A percentile compares a stretch with the other conserved stretches of the same genome.
Conservation (phyloP, 2,888 invertebrate species). For the Hylaea fasciaria region DNA sequence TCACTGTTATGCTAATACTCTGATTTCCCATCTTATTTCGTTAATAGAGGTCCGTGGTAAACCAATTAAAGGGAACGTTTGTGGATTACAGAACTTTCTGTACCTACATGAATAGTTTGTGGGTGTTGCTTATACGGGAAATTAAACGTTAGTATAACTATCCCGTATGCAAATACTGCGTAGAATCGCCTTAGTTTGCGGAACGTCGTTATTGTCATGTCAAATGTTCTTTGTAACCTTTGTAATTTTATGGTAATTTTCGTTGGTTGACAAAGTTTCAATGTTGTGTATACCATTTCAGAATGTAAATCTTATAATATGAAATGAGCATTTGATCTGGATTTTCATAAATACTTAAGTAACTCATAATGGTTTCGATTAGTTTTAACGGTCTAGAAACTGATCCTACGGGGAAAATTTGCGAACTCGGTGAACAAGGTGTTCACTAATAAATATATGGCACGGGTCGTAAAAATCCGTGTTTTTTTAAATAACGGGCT, state of each 20-base stretch:
- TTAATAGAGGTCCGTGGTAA: conserved; percentile 84
- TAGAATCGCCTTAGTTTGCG: conserved; percentile 11
- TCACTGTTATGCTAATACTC: conserved; percentile 85
- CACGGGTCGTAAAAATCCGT: no score
- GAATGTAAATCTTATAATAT: no score
- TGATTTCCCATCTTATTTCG: conserved; percentile 85
- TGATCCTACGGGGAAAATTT: no score
- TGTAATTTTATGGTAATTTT: no score
- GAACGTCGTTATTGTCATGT: conserved; percentile 3
- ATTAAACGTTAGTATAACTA: conserved; percentile 66
- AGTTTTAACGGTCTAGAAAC: no score
- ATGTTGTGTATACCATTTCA: no score
- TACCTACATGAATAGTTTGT: conserved; percentile 74
- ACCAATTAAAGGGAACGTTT: conserved; percentile 83
- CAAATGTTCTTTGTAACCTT: neutral
- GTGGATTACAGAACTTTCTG: conserved; percentile 81
- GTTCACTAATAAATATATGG: neutral
- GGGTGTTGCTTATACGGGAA: conserved; percentile 64
- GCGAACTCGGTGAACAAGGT: no score
- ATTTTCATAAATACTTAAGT: no score
- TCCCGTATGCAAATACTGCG: conserved; percentile 57
- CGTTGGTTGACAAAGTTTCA: no score
- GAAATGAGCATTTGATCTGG: no score
- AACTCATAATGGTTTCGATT: no score
- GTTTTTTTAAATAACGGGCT: no score